Evolutionary conservation across 1,140 invertebrate species (phyloP), one percentile per base, ranked within the genome.

Genomic region (Nephotettix cincticeps): DNA sequence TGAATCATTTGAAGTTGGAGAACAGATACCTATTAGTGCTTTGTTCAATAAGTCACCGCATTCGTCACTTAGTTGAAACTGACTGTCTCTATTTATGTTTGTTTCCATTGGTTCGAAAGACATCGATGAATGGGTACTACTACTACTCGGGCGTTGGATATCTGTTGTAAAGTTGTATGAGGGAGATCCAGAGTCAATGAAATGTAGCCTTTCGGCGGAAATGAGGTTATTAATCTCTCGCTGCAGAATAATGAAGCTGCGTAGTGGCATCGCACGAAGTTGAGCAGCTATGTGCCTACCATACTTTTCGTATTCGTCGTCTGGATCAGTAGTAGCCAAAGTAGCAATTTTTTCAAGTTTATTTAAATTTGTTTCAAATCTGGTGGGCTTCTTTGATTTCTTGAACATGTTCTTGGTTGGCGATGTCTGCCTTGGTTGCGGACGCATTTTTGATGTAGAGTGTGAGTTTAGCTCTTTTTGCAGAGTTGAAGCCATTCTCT

Each of bases 41-140:
- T 54, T 54, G 47, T 54, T 54, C n/a, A 54, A n/a, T n/a, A 54
- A 54, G 47, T 54, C 47, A 54, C 47, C 47, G n/a, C 47, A 54
- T 6, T 54, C n/a, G 47, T 54, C n/a, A 6, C n/a, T 4, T 54
- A 54, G 4, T 54, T 54, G 4, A n/a, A 54, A 54, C 47, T 54
- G 47, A 54, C 3, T 54, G 4, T 54, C 47, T 54, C 6, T 54
- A 54, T 54, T 54, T 54, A n/a, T 4, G 47, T 54, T 54, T 54
- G 4, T 19, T 54, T 54, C 47, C 47, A 54, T 54, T 54, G 47
- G 47, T 19, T 54, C 47, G 4, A 54, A 54, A n/a, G 47, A 54
- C n/a, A 54, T 54, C 47, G n/a, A 54, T n/a, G 23, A 54, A 54
- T 54, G 47, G n/a, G 47, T 6, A 54, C 47, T 54, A 54, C 4